phyloP scores from a whole-genome alignment of 2,797 vertebrate species.

The Choloepus didactylus region DNA sequence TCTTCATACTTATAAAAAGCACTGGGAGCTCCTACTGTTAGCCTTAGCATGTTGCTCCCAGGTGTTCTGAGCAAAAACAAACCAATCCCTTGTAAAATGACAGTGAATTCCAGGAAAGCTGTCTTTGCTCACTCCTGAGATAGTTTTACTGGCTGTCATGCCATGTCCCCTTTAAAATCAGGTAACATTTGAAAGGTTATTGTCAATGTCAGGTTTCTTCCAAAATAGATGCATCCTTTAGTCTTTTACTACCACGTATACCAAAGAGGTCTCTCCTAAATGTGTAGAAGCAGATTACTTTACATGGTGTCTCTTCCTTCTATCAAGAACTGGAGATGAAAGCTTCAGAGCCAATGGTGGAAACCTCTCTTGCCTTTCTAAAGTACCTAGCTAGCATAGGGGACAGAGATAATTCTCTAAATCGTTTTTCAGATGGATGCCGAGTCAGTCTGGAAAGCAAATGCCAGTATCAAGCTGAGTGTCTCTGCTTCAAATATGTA shows the following conservation, averaged over 20 bases:
- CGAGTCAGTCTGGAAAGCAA: not conserved
- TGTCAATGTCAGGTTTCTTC: conserved; percentile 18
- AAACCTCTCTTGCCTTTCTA: not conserved
- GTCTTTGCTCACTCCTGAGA: conserved; percentile 35
- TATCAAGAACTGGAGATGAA: not conserved
- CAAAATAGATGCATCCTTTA: not conserved
- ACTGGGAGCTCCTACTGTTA: conserved; percentile 9
- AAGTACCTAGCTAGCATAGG: not conserved
- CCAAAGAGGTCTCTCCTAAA: not conserved
- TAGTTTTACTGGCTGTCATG: not conserved
- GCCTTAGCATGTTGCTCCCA: not conserved
- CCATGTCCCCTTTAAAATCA: conserved; percentile 41
- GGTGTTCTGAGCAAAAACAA: not conserved
- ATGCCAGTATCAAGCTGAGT: not conserved
- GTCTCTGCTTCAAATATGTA: not conserved
- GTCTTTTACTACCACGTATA: not conserved
- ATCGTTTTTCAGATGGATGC: conserved; percentile 17
- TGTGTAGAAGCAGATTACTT: not conserved
- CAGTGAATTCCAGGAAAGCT: not conserved
- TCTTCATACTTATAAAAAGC: conserved; percentile 10
- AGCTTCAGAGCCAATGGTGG: not conserved
- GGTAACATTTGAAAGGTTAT: conserved; percentile 36
- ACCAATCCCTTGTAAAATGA: not conserved
- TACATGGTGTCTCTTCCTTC: conserved; percentile 7
- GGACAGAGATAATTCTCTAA: not conserved